These are phyloP conservation scores for Malachius bipustulatus DNA, from an alignment of 2,888 invertebrate genomes.

Conservation along the genomic window DNA sequence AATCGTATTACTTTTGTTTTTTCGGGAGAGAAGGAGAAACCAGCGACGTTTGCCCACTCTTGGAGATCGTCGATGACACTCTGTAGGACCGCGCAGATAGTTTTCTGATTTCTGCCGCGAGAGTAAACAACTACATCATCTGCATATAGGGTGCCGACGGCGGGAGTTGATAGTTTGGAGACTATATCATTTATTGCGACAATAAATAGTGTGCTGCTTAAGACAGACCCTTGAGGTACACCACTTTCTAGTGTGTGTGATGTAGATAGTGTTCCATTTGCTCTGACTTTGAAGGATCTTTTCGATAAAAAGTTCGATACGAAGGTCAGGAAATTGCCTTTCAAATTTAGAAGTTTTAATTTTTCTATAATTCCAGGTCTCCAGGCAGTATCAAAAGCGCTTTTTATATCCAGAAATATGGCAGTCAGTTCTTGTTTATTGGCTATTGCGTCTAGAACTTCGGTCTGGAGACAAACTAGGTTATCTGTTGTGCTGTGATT, in stretches of 20 bases:
- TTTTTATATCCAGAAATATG: conserved; percentile 8
- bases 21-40: conserved; percentile 4
- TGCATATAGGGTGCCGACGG: conserved; percentile 5
- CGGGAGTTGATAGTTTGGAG: background rate
- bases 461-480: conserved; percentile 10
- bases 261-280: background rate
- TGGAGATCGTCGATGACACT: background rate
- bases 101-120: conserved; percentile 2
- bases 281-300: conserved; percentile 4
- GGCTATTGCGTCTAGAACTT: conserved; percentile 11
- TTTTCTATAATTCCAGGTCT: conserved; percentile 6
- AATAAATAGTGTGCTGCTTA: conserved; percentile 5
- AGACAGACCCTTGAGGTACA: conserved; percentile 13
- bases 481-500: conserved; percentile 11
- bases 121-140: conserved; percentile 5
- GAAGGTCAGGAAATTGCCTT: conserved; percentile 24
- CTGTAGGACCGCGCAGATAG: background rate
- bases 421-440: conserved; percentile 10
- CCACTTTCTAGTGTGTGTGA: background rate
- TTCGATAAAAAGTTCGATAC: conserved; percentile 4
- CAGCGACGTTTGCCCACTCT: background rate
- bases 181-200: conserved; percentile 6
- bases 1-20: background rate
- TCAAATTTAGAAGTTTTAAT: conserved; percentile 7
- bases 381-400: conserved; percentile 13